Conservation (phyloP, 2,797 vertebrate genomes). For the Mormyrus proboscirostris region DNA sequence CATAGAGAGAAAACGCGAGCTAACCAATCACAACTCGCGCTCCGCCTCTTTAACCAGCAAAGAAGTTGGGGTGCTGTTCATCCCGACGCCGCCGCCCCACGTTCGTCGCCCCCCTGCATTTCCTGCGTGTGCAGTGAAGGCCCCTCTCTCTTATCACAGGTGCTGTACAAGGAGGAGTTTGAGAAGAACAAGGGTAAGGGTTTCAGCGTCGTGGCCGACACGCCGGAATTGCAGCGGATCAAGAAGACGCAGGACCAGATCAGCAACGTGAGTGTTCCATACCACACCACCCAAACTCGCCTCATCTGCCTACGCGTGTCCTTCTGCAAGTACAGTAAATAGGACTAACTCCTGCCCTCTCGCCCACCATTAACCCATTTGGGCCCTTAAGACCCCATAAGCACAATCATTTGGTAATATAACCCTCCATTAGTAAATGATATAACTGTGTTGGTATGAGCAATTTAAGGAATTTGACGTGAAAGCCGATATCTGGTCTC, state of each 20-base stretch:
- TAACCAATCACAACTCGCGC: neutral
- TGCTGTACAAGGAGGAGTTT: slow-evolving; percentile 93
- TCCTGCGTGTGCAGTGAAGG: neutral
- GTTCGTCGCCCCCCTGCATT: neutral
- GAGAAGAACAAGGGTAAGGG: slow-evolving; percentile 95
- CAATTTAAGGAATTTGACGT: neutral
- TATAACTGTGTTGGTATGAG: neutral
- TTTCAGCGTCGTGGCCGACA: slow-evolving; percentile 86
- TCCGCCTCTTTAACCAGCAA: neutral
- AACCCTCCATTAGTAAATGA: neutral
- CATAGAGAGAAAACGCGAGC: neutral
- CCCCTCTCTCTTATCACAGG: slow-evolving; percentile 53
- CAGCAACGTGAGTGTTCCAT: slow-evolving; percentile 72
- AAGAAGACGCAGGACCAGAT: slow-evolving; percentile 93
- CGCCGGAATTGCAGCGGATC: slow-evolving; percentile 88
- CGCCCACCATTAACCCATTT: neutral
- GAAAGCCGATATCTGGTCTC: neutral
- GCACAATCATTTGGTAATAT: neutral
- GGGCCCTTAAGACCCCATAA: neutral
- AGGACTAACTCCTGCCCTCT: neutral
- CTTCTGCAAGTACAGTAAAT: neutral
- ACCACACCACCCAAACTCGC: neutral
- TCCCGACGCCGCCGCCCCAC: no score
- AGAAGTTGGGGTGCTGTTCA: neutral
- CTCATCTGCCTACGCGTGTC: neutral